A percentile compares a stretch with the other conserved stretches of the same genome.
phyloP scores from a whole-genome alignment of 2,113 vertebrate genomes.

The Grantiella picta region DNA sequence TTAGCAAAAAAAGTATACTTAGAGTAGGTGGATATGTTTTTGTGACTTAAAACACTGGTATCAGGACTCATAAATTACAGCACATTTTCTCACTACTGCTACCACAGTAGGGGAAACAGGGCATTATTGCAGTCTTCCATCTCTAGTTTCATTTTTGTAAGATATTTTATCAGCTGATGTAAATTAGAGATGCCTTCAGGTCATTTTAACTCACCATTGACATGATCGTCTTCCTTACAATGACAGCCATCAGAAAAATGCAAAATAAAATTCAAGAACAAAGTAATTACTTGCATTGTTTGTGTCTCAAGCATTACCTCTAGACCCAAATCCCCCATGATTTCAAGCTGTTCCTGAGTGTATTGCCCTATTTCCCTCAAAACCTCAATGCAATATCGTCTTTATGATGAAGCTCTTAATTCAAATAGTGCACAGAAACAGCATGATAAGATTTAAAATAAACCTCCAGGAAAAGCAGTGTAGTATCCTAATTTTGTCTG shows the following conservation, averaged over 20 bases:
- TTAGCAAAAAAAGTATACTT: neutral
- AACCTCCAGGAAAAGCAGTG: neutral
- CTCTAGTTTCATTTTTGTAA: neutral
- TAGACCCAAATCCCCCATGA: neutral
- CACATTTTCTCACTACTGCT: neutral
- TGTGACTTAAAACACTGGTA: neutral
- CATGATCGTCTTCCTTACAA: neutral
- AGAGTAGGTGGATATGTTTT: neutral
- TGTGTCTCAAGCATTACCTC: neutral
- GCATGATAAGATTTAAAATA: neutral
- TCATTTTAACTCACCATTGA: neutral
- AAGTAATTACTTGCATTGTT: neutral
- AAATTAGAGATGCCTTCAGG: neutral
- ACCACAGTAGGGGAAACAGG: neutral
- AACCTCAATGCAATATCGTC: neutral
- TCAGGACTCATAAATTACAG: neutral
- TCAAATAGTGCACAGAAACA: neutral
- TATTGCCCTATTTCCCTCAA: neutral
- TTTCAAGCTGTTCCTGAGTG: neutral
- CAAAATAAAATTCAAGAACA: neutral
- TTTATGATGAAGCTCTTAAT: neutral
- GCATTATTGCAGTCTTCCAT: neutral
- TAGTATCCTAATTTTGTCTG: neutral
- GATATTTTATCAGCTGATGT: neutral
- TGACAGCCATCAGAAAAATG: neutral